Base-by-base conservation (phyloP, 1,140 invertebrate species). In the Conus betulinus region DNA sequence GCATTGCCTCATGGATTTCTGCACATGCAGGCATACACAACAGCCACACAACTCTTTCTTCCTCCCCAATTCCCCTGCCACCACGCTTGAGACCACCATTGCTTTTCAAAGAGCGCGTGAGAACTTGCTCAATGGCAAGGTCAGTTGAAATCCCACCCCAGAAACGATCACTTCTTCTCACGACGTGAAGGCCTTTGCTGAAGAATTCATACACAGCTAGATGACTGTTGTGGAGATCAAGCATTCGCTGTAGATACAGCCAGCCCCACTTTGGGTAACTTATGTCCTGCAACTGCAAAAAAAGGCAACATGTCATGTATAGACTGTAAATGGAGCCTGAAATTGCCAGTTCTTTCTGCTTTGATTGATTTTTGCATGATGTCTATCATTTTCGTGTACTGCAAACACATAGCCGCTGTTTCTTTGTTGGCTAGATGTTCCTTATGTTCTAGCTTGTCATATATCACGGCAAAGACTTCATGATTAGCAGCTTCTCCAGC, bases 241-340 rank as follows among this genome's bases (percentile, higher is more conserved):
- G 0, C 95, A 95, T 95, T 95, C n/a, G 90, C 93, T 96, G 95
- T 10, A 96, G 83, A 91, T 96, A 96, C n/a, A 96, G 83, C 74
- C 95, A 93, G 60, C 91, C 89, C 84, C 93, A 95, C 94, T 96
- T 96, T 5, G 95, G 94, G 92, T 96, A 96, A 55, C 93, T 95
- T 94, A 90, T 96, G 96, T 39, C 95, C 95, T 87, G 91, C 84
- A 11, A 95, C 94, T 90, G 95, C 93, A 95, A 95, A 86, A n/a
- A 91, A 95, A 17, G 94, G 95, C 20, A 95, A 88, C 92, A 95
- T 95, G 89, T 93, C 90, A 79, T 89, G 86, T 53, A 95, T 23
- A 17, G 90, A 52, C 11, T 79, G 4, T 5, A 90, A 53, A 60
- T 93, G 89, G 15, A 90, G 78, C 20, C 88, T 39, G 91, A n/a